These are phyloP conservation scores for Talpa occidentalis DNA, from an alignment of 2,113 vertebrate genomes.

Conservation along the genomic window DNA sequence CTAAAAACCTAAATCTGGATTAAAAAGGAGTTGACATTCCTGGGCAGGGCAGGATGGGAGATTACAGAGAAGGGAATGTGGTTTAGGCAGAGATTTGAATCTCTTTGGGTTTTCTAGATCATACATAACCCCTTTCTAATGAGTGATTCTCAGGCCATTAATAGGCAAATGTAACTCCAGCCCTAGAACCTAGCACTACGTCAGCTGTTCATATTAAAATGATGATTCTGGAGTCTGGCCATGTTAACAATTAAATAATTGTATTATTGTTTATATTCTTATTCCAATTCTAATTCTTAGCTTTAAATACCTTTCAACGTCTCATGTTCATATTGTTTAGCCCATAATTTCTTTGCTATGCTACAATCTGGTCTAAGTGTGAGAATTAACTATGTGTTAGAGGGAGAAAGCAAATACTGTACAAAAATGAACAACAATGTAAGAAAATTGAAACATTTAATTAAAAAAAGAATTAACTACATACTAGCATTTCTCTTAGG, in stretches of 20 bases:
- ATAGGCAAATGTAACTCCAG: neutral
- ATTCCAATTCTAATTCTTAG: neutral
- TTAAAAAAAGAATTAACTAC: no score
- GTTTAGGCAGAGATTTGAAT: neutral
- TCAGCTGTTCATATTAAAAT: neutral
- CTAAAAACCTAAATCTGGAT: neutral
- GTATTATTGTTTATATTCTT: neutral
- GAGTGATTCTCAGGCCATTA: neutral
- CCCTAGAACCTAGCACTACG: neutral
- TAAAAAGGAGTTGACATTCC: neutral
- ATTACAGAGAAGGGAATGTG: fast-evolving
- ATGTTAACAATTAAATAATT: neutral
- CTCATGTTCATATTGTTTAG: neutral
- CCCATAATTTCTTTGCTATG: neutral
- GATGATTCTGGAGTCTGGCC: neutral
- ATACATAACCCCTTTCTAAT: neutral
- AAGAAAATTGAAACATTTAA: no score
- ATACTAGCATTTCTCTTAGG: neutral
- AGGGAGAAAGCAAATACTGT: neutral
- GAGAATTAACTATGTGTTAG: neutral
- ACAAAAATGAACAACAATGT: no score
- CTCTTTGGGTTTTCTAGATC: neutral
- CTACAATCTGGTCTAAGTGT: neutral
- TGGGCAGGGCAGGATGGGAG: neutral
- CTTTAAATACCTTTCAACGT: neutral